A percentile compares a stretch with the other conserved stretches of the same genome.
These are phyloP conservation scores for Cyphomyrus discorhynchus DNA, from an alignment of 2,113 vertebrate genomes.

Conservation along the genomic window DNA sequence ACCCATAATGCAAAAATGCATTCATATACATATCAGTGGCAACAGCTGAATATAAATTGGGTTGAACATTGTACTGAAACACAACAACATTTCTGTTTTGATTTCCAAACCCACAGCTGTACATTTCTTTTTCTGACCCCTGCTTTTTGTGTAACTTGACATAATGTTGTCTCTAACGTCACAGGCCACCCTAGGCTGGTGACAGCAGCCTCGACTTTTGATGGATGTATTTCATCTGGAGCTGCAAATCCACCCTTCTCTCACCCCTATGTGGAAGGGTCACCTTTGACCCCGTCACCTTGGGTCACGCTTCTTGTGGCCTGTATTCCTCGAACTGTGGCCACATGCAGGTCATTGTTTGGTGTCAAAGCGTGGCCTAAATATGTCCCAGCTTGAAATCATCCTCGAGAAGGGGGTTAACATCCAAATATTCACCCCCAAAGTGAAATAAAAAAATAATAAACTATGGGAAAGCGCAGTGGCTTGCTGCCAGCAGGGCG, in stretches of 20 bases:
- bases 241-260: background rate
- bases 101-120: background rate
- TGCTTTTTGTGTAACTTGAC: background rate
- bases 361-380: background rate
- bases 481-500: background rate
- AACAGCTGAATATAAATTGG: background rate
- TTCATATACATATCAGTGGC: background rate
- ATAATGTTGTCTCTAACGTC: background rate
- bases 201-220: background rate
- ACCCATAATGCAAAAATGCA: background rate
- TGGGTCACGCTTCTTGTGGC: conserved; percentile 12
- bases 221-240: background rate
- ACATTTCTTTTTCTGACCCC: background rate
- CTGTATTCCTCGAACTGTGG: too few species aligned
- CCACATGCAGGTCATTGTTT: background rate
- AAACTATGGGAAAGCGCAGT: background rate
- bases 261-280: conserved; percentile 34
- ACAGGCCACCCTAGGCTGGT: conserved; percentile 1
- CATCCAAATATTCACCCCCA: background rate
- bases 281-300: conserved; percentile 43
- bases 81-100: background rate
- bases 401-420: background rate
- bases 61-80: background rate
- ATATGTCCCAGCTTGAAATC: conserved; percentile 10
- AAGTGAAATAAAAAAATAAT: background rate